Percentiles rank a stretch among this genome's conserved stretches.
phyloP scores from a whole-genome alignment of 1,140 invertebrate genomes.

The Elymnias hypermnestra region DNA sequence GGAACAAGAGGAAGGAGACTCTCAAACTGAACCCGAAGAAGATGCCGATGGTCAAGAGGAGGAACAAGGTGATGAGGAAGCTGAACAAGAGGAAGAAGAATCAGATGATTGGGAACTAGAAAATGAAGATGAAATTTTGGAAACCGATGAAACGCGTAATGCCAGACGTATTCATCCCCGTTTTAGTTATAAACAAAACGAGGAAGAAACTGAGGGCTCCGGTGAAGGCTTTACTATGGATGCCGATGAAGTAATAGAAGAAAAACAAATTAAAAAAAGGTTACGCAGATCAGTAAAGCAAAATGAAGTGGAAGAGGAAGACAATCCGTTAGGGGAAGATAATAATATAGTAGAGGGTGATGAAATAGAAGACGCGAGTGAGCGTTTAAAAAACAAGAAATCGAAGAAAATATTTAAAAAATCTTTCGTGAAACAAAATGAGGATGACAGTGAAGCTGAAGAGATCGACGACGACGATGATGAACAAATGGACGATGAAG shows the following conservation, averaged over 20 bases:
- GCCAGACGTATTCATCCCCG: too few species aligned
- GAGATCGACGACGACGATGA: too few species aligned
- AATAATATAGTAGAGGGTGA: too few species aligned
- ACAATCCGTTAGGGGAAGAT: too few species aligned
- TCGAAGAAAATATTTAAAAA: too few species aligned
- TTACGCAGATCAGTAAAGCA: neutral
- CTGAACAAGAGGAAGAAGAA: conserved; percentile 13
- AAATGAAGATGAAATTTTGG: conserved; percentile 20
- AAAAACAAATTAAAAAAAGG: neutral
- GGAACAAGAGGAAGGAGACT: too few species aligned
- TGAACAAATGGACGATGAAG: too few species aligned
- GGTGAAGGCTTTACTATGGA: too few species aligned
- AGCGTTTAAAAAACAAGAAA: too few species aligned
- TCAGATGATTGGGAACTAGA: conserved; percentile 18
- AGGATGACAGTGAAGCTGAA: too few species aligned
- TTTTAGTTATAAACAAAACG: conserved; percentile 17
- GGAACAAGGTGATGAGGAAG: conserved; percentile 12
- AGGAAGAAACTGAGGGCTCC: conserved; percentile 2
- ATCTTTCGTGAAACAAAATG: too few species aligned
- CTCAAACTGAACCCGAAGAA: conserved; percentile 30
- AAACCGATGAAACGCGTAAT: conserved; percentile 13
- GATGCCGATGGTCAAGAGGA: conserved; percentile 24
- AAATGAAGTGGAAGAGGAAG: conserved; percentile 12
- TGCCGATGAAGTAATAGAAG: conserved; percentile 9
- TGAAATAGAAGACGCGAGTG: too few species aligned